Evolutionary conservation across 2,113 vertebrate species (phyloP).

Genomic region (Callorhinus ursinus): DNA sequence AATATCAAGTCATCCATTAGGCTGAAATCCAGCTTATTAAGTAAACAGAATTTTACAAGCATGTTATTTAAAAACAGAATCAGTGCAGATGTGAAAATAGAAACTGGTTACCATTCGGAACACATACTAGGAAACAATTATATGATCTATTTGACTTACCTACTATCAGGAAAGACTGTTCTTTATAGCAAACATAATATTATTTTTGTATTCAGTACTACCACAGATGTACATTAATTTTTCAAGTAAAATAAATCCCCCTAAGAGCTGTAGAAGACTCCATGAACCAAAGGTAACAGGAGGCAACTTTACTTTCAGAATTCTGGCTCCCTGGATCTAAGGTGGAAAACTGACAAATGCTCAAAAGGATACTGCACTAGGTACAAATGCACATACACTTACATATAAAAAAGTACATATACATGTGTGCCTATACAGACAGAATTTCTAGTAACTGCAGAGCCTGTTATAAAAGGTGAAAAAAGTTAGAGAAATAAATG

Average conservation of each 20-base stretch:
- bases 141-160: neutral
- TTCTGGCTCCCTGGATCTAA: neutral
- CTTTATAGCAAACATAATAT: neutral
- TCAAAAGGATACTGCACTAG: neutral
- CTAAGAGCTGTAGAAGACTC: neutral
- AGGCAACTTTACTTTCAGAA: neutral
- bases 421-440: neutral
- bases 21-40: neutral
- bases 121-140: neutral
- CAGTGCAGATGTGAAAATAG: neutral
- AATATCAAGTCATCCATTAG: neutral
- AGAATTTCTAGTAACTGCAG: neutral
- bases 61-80: neutral
- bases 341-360: neutral
- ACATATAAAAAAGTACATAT: neutral
- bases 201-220: neutral
- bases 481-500: neutral
- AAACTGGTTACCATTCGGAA: neutral
- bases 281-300: neutral
- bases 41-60: neutral
- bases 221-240: neutral
- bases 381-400: neutral
- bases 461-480: neutral
- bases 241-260: neutral
- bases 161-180: neutral